phyloP scores from a whole-genome alignment of 2,888 invertebrate genomes.

The Cylloceria caligata region DNA sequence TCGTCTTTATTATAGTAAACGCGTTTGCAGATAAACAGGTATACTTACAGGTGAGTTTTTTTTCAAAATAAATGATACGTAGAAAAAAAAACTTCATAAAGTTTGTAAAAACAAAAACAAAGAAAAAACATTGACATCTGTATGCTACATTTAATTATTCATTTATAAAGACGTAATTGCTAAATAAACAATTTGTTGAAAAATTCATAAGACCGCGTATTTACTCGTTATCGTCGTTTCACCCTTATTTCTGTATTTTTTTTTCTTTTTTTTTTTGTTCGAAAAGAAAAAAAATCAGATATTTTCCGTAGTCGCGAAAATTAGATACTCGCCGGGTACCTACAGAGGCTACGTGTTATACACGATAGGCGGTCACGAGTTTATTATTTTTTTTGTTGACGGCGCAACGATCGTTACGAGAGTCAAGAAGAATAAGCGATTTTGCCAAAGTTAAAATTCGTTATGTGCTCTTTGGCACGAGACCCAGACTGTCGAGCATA shows the following conservation, averaged over 20 bases:
- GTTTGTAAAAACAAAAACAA: conserved; percentile 10
- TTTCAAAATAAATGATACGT: not conserved
- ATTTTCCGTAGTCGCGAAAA: not conserved
- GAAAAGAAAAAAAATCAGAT: not conserved
- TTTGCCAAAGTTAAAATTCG: conserved; percentile 53
- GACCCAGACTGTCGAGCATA: conserved; percentile 82
- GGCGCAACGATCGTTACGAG: not conserved
- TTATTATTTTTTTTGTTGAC: not conserved
- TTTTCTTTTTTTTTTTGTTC: not conserved
- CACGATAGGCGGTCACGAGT: not conserved
- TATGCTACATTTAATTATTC: conserved; percentile 80
- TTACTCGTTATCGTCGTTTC: conserved; percentile 8
- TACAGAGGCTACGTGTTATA: conserved; percentile 12
- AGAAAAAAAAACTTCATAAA: conserved; percentile 14
- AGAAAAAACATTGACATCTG: conserved; percentile 59
- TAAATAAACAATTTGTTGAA: conserved; percentile 77
- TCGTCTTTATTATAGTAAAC: conserved; percentile 30
- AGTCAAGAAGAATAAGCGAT: conserved; percentile 12
- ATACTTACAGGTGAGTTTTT: conserved; percentile 32
- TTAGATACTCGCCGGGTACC: not conserved
- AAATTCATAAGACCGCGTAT: conserved; percentile 25
- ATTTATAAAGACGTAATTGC: conserved; percentile 77
- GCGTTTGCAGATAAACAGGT: conserved; percentile 11
- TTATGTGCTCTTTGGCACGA: conserved; percentile 79
- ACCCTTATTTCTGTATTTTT: not conserved